Evolutionary conservation across 2,888 invertebrate genomes (phyloP), one percentile per base, ranked within the genome.

Genomic region (Orthosia gothica): DNA sequence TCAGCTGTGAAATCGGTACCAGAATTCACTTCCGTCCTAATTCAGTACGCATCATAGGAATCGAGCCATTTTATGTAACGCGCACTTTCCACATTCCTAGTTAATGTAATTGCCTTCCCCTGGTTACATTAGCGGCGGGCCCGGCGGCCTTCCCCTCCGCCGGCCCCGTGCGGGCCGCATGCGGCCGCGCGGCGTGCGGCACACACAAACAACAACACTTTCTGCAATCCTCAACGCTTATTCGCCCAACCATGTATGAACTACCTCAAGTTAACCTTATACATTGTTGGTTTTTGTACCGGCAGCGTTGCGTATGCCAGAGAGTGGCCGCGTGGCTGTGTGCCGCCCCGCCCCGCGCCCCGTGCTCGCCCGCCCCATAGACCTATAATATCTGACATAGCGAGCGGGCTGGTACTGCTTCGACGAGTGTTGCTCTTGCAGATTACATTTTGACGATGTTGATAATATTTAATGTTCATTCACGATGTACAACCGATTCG

Each of bases 21-120:
- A 96, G 95, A 95, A 92, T 95, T 96, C 96, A 96, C 96, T 96
- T 96, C 96, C 96, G 96, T 96, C 96, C 96, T 96, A 96, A 95
- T 93, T 95, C 96, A 96, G 95, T 95, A 96, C 91, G 96, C 96
- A 95, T 96, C 94, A 95, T 96, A 95, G 94, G 95, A 96, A 95
- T 96, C 96, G 96, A 96, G 96, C 96, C 96, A 96, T 96, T 96
- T 96, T 96, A 96, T 94, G 96, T 96, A 96, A 96, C 95, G 95
- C 95, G 95, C 96, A 95, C 94, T 94, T 92, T 91, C 93, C 93
- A 91, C 90, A 91, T 85, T 91, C 90, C 92, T 92, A 93, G 94
- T 93, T 94, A 93, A 94, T 95, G 96, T 95, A 95, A 94, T 95
- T 92, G 89, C 92, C 94, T 95, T 95, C 94, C 95, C 96, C 95